Base-by-base conservation (phyloP, 2,113 vertebrate species). In the Rhodinocichla rosea region DNA sequence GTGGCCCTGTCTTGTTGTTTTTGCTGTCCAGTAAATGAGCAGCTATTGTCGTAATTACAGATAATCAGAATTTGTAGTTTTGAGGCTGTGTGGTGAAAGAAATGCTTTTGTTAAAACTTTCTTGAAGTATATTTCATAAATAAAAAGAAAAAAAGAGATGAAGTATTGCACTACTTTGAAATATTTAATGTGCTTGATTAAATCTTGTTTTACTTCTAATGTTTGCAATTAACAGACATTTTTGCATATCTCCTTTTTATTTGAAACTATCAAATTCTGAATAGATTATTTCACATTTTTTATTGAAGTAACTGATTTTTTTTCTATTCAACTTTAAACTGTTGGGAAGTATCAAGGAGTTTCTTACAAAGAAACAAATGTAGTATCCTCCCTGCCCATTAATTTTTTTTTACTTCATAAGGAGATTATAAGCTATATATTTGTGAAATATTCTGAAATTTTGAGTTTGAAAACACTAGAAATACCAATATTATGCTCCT, bases 341-440 rank as follows among this genome's bases (percentile, higher is more conserved):
- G 32, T 27, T 8, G 2, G 1, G 4, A 3, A 17, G 1, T 37
- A 12, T 39, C 15, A 81, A 21, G 35, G 15, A 28, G 32, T 56
- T 85, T 82, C 10, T 16, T 35, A 11, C 24, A 22, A 91, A 68
- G 21, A 11, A 78, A 24, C 4, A 75, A 22, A 68, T 23, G 18
- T 18, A 45, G 11, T 13, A 52, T 3, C 6, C 33, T 59, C 12
- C 3, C 15, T 53, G 15, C 1, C 35, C 30, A 22, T 59, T 70
- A 77, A 62, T 13, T 49, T 26, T 49, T 13, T 71, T 91, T 79
- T 56, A 65, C 14, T 15, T 53, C 2, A 17, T 5, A 71, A 39
- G 2, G 6, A 47, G 75, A 79, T 69, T 23, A 62, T 44, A 40
- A 74, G 1, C 3, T 56, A 7, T 47, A 4, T 35, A 6, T 57